Evolutionary conservation across 2,113 vertebrate genomes (phyloP), one percentile per base, ranked within the genome.

Genomic region (Tursiops truncatus): DNA sequence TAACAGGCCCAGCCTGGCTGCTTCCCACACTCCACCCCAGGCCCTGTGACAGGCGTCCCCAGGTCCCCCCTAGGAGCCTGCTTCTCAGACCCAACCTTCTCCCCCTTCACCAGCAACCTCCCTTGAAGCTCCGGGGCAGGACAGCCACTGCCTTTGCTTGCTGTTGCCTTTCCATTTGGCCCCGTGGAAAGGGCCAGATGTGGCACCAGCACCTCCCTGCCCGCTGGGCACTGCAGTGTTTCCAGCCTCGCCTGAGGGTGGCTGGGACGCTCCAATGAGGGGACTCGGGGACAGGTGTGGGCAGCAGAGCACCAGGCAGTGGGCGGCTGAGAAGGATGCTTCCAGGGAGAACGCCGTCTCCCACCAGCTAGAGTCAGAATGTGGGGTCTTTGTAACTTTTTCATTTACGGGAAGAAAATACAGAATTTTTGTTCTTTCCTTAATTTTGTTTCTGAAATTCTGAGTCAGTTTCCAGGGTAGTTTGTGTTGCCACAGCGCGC

Each of bases 291-390:
- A 26, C 68, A 13, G 2, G 63, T 0, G 3, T 2, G 44, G 68
- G 68, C 1, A 0, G 44, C 41, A 33, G 74, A 33, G 56, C 8
- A 0, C 2, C 18, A 2, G 62, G 73, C 33, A 1, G 73, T 1
- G 12, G 36, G 2, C 0, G 2, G 28, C 44, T 0, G 3, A 11
- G 33, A 21, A 23, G 21, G 50, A 15, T 0, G 1, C 8, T 12
- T 11, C 62, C 76, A 21, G 1, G 28, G 11, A 85, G 70, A 62
- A 31, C 18, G 26, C 44, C 14, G 1, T 3, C 67, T n/a, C 28
- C 56, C 38, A 0, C 70, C 1, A 8, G n/a, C 80, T 15, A 7
- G 21, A 28, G n/a, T 50, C 90, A 28, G 0, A n/a, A 13, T 44
- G 38, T 21, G 2, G 15, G 41, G 1, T 17, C 62, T 62, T 41